Percentiles rank a stretch among this genome's conserved stretches.
phyloP scores from a whole-genome alignment of 1,140 invertebrate species.

The Subanguina moxae region DNA sequence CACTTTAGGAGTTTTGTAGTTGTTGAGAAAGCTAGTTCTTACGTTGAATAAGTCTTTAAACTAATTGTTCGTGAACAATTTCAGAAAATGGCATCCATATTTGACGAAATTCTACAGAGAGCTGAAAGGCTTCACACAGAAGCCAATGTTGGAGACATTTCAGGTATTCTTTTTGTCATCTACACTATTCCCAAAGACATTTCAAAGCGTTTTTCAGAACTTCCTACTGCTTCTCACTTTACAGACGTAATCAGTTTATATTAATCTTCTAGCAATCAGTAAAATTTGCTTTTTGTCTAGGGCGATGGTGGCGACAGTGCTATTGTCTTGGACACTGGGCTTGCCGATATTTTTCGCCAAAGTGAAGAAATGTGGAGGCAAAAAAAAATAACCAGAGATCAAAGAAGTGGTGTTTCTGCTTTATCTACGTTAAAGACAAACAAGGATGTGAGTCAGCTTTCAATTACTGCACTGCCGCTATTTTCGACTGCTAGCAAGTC shows the following conservation, averaged over 20 bases:
- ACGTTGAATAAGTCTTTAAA: too few relatives aligned
- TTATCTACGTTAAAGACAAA: slow-evolving; percentile 8
- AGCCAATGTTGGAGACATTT: slow-evolving; percentile 13
- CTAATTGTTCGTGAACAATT: background rate
- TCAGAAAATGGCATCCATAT: slow-evolving; percentile 10
- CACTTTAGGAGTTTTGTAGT: too few relatives aligned
- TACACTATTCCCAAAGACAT: too few relatives aligned
- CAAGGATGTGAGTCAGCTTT: slow-evolving; percentile 21
- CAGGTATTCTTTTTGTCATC: background rate
- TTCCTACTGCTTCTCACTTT: background rate
- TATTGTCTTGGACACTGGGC: slow-evolving; percentile 10
- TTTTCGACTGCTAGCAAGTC: background rate
- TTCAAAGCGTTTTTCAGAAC: slow-evolving; percentile 3
- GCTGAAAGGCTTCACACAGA: slow-evolving; percentile 27
- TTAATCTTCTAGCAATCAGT: background rate
- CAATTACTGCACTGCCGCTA: background rate
- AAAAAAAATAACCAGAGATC: slow-evolving; percentile 33
- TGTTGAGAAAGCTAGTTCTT: too few relatives aligned
- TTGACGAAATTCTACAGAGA: slow-evolving; percentile 32
- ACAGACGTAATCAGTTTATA: background rate
- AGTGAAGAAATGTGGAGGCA: slow-evolving; percentile 48
- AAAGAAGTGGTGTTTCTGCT: slow-evolving; percentile 4
- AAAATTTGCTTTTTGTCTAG: background rate
- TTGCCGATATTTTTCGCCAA: slow-evolving; percentile 33
- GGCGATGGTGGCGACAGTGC: slow-evolving; percentile 7